Percentiles rank a stretch among this genome's conserved stretches.
These are phyloP conservation scores for Papilio aristodemus DNA, from an alignment of 1,140 invertebrate genomes.

Conservation along the genomic window DNA sequence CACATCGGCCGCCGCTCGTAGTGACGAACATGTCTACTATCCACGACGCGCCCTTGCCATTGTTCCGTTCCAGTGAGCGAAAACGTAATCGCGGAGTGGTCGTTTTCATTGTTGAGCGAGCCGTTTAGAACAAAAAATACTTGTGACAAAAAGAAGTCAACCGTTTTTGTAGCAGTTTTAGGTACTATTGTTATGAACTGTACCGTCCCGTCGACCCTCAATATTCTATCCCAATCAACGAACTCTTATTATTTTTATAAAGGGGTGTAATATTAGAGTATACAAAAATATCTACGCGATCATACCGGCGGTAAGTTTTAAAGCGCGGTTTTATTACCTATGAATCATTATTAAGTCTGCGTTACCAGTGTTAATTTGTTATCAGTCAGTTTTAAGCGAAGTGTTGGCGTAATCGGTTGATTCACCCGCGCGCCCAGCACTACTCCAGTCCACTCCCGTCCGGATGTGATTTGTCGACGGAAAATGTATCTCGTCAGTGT, in stretches of 20 bases:
- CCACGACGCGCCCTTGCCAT: constrained; percentile 58
- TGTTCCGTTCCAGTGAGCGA: constrained; percentile 71
- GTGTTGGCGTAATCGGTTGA: constrained; percentile 63
- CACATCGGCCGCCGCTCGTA: constrained; percentile 52
- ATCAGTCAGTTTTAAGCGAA: constrained; percentile 60
- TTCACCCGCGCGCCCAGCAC: constrained; percentile 52
- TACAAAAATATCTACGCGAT: background rate
- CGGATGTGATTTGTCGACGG: constrained; percentile 78
- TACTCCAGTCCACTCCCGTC: constrained; percentile 60
- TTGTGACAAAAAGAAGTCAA: background rate
- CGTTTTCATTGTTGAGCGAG: constrained; percentile 44
- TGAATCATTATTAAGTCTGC: constrained; percentile 46
- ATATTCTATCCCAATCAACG: constrained; percentile 43
- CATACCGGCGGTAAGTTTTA: background rate
- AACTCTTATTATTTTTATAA: constrained; percentile 46
- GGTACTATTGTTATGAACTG: background rate
- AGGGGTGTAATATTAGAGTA: background rate
- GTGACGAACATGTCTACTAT: constrained; percentile 63
- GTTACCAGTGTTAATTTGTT: constrained; percentile 56
- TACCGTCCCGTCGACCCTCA: constrained; percentile 2
- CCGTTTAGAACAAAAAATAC: constrained; percentile 16
- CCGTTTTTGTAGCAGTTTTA: background rate
- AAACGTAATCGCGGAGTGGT: constrained; percentile 64
- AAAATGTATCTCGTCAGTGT: constrained; percentile 72
- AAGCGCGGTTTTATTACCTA: constrained; percentile 24